These are phyloP conservation scores for Rhegmatorhina hoffmannsi DNA, from an alignment of 2,113 vertebrate species.

Conservation along the genomic window DNA sequence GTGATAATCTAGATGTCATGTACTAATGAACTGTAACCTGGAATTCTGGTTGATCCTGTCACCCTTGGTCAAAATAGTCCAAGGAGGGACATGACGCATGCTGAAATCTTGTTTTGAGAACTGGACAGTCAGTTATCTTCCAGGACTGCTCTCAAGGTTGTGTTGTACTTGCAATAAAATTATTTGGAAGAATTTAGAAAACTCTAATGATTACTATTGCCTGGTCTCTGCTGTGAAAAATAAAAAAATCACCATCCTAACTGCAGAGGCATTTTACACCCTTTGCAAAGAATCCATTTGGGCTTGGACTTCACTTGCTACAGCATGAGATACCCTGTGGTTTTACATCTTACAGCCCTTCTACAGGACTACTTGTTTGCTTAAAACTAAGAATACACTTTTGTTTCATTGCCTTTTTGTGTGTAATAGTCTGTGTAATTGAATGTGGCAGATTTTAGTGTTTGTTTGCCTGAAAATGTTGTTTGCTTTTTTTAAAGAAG, in stretches of 20 bases:
- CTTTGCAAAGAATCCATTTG: neutral
- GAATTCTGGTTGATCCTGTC: slow-evolving; percentile 46
- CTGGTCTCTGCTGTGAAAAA: neutral
- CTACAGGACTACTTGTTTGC: neutral
- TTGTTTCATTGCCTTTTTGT: neutral
- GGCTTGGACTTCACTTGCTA: neutral
- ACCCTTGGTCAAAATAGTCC: slow-evolving; percentile 58
- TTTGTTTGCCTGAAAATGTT: neutral
- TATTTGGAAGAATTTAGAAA: slow-evolving; percentile 30
- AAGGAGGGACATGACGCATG: slow-evolving; percentile 61
- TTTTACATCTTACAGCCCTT: neutral
- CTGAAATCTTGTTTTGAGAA: slow-evolving; percentile 67
- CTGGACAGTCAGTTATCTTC: slow-evolving; percentile 41
- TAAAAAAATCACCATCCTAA: neutral
- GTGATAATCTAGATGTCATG: slow-evolving; percentile 16
- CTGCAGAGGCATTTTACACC: neutral
- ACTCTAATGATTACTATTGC: neutral
- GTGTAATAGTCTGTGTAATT: neutral
- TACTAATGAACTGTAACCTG: slow-evolving; percentile 65
- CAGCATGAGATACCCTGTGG: neutral
- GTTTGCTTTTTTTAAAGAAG: neutral
- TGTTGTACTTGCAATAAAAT: neutral
- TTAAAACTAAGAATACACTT: neutral
- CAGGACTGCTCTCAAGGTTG: slow-evolving; percentile 53
- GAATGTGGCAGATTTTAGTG: neutral